Base-by-base conservation (phyloP, 1,140 invertebrate species). In the Zaprionus capensis region DNA sequence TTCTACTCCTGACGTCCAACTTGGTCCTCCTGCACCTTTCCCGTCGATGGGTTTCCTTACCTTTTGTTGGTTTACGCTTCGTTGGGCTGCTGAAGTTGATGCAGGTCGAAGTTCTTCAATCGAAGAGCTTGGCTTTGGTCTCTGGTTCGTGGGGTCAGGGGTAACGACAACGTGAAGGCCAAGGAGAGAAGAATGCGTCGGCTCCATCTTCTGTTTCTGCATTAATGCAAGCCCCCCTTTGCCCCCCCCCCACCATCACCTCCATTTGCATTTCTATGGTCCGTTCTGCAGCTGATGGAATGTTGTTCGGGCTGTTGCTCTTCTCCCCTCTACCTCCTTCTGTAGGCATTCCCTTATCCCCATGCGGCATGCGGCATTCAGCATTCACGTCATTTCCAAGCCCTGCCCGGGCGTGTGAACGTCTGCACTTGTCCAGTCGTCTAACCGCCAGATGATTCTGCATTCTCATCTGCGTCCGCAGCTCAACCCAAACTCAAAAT, bases 231-330 rank as follows among this genome's bases (percentile, higher is more conserved):
- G 46, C 20, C 22, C 15, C 17, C n/a, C 61, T 46, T 28, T 12
- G 24, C 61, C 14, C 1, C 4, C 53, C 53, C 53, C 1, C 4
- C 53, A 26, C 53, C 14, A 15, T n/a, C 26, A 31, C 6, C 49
- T 36, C 31, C 20, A 83, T 87, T 86, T 87, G 84, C 83, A 86
- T 87, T 83, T 75, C 84, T 75, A 71, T 76, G 65, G 79, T 9
- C 11, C 36, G 14, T 36, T 15, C 57, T 75, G 82, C 79, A 83
- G 26, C 24, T 55, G 55, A 71, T 79, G 46, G 83, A 68, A 68
- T 61, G 36, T 55, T 71, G 28, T 75, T 49, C 69, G 58, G 64
- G 55, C 64, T 71, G 68, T 65, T 65, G 59, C 61, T 49, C 55
- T 49, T 58, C 56, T 63, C 11, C 20, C 46, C 12, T 11, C n/a